Conservation (phyloP, 2,113 vertebrate genomes). For the Nannobrachium achirus region DNA sequence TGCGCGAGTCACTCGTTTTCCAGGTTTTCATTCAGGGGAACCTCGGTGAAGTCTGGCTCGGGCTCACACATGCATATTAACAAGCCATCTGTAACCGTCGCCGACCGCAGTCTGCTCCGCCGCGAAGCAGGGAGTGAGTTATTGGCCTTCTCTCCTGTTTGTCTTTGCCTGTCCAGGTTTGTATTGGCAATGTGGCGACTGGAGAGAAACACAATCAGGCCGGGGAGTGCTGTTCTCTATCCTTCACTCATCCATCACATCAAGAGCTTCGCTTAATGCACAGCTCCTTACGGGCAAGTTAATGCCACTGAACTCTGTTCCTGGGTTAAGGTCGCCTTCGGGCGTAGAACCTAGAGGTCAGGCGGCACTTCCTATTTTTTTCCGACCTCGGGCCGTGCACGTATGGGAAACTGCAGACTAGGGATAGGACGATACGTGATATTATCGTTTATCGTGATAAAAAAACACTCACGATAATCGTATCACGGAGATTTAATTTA, state of each 20-base stretch:
- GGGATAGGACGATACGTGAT: no score
- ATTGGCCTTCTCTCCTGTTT: slow-evolving; percentile 67
- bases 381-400: slow-evolving; percentile 33
- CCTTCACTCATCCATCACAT: slow-evolving; percentile 75
- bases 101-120: slow-evolving; percentile 38
- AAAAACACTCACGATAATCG: no score
- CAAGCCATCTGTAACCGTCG: slow-evolving; percentile 41
- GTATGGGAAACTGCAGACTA: slow-evolving; percentile 49
- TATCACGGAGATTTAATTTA: no score
- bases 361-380: slow-evolving; percentile 58
- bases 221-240: slow-evolving; percentile 53
- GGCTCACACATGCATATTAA: slow-evolving; percentile 36
- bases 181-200: slow-evolving; percentile 66
- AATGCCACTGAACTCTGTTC: slow-evolving; percentile 52
- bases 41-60: slow-evolving; percentile 11
- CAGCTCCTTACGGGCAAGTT: slow-evolving; percentile 58
- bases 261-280: slow-evolving; percentile 56
- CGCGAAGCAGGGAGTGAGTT: slow-evolving; percentile 56
- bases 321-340: slow-evolving; percentile 44
- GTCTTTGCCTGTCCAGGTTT: slow-evolving; percentile 72
- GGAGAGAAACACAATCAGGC: slow-evolving; percentile 73
- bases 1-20: slow-evolving; percentile 1
- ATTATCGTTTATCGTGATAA: no score
- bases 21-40: background rate
- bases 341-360: slow-evolving; percentile 55